phyloP scores from a whole-genome alignment of 1,140 invertebrate genomes.

The Cotesia typhae region DNA sequence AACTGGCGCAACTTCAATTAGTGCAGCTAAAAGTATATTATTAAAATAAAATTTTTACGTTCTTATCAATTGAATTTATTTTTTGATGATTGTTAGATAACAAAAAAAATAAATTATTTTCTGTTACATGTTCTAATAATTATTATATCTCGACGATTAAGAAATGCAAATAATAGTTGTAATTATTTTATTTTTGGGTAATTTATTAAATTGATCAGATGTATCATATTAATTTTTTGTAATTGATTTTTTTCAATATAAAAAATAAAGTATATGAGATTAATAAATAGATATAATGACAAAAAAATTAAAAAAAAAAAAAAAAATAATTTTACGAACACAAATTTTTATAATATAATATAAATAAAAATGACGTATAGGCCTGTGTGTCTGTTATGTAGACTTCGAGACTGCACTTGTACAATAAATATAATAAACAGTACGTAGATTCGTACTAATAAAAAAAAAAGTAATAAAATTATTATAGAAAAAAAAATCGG shows the following conservation, averaged over 20 bases:
- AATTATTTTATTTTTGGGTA: too few relatives aligned
- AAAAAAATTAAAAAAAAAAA: too few relatives aligned
- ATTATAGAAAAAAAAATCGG: slow-evolving; percentile 7
- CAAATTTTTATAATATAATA: slow-evolving; percentile 4
- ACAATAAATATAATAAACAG: slow-evolving; percentile 30
- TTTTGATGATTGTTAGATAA: too few relatives aligned
- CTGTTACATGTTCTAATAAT: not conserved
- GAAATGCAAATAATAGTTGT: too few relatives aligned
- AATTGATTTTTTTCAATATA: not conserved
- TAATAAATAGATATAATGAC: too few relatives aligned
- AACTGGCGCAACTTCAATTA: slow-evolving; percentile 16
- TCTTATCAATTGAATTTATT: too few relatives aligned
- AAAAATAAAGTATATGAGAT: not conserved
- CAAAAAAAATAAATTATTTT: too few relatives aligned
- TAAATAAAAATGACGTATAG: slow-evolving; percentile 13
- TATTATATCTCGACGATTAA: too few relatives aligned
- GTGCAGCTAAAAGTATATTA: not conserved
- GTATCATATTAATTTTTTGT: slow-evolving; percentile 1
- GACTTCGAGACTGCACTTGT: slow-evolving; percentile 35
- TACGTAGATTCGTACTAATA: slow-evolving; percentile 9
- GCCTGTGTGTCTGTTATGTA: slow-evolving; percentile 15
- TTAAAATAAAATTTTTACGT: too few relatives aligned
- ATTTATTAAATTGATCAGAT: too few relatives aligned
- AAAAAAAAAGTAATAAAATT: slow-evolving; percentile 22
- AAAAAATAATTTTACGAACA: not conserved